Conservation (phyloP, 2,888 invertebrate species). For the Drosophila yooni region DNA sequence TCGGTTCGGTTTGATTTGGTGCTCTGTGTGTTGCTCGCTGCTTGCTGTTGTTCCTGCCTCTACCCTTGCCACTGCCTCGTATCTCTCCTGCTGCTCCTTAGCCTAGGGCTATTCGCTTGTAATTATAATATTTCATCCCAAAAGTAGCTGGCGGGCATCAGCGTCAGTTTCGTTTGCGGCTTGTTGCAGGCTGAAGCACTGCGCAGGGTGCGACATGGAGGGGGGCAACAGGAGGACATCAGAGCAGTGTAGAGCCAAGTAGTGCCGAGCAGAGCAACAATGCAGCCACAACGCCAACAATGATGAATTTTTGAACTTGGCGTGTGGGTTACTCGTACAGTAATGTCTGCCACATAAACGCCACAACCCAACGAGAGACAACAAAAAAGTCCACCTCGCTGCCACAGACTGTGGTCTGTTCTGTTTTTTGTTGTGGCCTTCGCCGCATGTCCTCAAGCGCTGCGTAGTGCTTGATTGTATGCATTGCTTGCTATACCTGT, state of each 20-base stretch:
- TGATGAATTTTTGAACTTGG: slow-evolving; percentile 79
- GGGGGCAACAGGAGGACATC: slow-evolving; percentile 10
- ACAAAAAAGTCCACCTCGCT: slow-evolving; percentile 2
- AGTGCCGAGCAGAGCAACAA: slow-evolving; percentile 40
- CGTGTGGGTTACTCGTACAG: slow-evolving; percentile 68
- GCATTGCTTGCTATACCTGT: slow-evolving; percentile 25
- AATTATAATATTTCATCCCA: slow-evolving; percentile 86
- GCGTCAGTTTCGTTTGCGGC: slow-evolving; percentile 79
- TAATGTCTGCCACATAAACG: slow-evolving; percentile 64
- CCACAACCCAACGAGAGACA: slow-evolving; percentile 40
- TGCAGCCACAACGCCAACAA: slow-evolving; percentile 76
- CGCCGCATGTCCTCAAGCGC: slow-evolving; percentile 40
- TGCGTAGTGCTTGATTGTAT: slow-evolving; percentile 39
- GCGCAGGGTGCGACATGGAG: slow-evolving; percentile 21
- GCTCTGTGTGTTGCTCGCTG: slow-evolving; percentile 23
- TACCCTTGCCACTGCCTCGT: slow-evolving; percentile 21
- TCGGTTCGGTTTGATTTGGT: slow-evolving; percentile 43
- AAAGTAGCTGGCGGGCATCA: slow-evolving; percentile 82
- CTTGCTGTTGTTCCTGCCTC: slow-evolving; percentile 21
- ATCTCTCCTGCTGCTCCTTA: slow-evolving; percentile 68
- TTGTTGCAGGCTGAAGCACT: slow-evolving; percentile 64
- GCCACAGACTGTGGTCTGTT: slow-evolving; percentile 13
- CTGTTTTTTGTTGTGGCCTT: slow-evolving; percentile 17
- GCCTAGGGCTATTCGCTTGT: slow-evolving; percentile 83
- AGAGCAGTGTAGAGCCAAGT: slow-evolving; percentile 1